phyloP scores from a whole-genome alignment of 2,113 vertebrate genomes.

The Elaphurus davidianus region DNA sequence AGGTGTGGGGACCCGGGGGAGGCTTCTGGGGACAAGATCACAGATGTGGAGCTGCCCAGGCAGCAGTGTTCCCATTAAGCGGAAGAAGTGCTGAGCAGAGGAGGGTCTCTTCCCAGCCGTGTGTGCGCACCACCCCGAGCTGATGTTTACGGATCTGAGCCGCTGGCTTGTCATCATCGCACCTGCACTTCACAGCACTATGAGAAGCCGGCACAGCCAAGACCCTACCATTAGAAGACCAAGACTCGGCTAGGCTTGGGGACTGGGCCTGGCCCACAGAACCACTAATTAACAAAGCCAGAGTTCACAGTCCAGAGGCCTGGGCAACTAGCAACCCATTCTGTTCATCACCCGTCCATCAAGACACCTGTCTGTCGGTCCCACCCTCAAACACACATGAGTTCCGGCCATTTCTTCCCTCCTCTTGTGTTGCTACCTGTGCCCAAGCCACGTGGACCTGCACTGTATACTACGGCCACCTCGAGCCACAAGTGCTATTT shows the following conservation, averaged over 20 bases:
- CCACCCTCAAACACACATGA: background rate
- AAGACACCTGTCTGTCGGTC: background rate
- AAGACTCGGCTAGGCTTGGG: background rate
- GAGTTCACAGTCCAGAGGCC: background rate
- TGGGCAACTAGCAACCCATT: too few species aligned
- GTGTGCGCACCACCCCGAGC: background rate
- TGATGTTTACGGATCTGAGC: accelerated
- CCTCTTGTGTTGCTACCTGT: accelerated
- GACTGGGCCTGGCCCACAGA: background rate
- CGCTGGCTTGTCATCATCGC: accelerated
- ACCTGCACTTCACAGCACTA: accelerated
- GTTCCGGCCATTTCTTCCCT: too few species aligned
- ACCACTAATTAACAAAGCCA: background rate
- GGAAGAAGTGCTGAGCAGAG: background rate
- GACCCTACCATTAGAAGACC: background rate
- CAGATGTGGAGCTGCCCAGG: accelerated
- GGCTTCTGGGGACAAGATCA: background rate
- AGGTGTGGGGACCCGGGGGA: background rate
- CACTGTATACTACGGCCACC: background rate
- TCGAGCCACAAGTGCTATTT: background rate
- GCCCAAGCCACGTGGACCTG: background rate
- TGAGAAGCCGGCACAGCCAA: accelerated
- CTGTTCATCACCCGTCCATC: background rate
- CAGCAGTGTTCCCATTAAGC: accelerated
- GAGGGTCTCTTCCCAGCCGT: accelerated